phyloP scores from a whole-genome alignment of 2,113 vertebrate species.

The Edolisoma coerulescens region DNA sequence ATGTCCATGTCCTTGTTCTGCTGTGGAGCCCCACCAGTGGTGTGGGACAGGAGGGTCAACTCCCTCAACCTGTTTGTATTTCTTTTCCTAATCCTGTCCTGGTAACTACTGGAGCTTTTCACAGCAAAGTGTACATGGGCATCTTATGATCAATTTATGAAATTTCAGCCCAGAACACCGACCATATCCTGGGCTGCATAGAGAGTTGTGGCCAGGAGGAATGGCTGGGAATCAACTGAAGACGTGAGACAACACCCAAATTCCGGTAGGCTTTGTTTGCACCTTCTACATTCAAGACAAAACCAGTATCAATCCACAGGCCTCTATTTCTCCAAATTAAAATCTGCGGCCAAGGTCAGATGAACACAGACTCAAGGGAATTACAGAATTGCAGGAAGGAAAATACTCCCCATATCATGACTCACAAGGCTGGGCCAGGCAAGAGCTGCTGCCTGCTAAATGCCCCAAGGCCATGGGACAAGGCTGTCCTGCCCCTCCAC shows the following conservation, averaged over 20 bases:
- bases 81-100: neutral
- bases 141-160: no score
- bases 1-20: neutral
- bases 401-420: neutral
- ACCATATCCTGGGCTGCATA: no score
- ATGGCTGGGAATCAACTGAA: no score
- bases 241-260: neutral
- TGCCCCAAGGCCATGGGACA: neutral
- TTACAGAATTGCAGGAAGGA: neutral
- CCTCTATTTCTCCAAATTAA: fast-evolving
- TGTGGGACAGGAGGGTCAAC: neutral
- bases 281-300: no score
- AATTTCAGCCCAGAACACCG: neutral
- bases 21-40: no score
- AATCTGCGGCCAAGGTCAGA: neutral
- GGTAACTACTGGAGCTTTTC: neutral
- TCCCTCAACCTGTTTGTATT: neutral
- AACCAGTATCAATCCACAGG: no score
- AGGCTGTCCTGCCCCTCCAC: fast-evolving
- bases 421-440: fast-evolving
- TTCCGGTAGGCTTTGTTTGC: neutral
- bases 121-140: no score
- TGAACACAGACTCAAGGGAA: fast-evolving
- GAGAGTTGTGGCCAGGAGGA: neutral
- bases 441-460: fast-evolving